Base-by-base conservation (phyloP, 2,888 invertebrate species). In the Catonia carolina region DNA sequence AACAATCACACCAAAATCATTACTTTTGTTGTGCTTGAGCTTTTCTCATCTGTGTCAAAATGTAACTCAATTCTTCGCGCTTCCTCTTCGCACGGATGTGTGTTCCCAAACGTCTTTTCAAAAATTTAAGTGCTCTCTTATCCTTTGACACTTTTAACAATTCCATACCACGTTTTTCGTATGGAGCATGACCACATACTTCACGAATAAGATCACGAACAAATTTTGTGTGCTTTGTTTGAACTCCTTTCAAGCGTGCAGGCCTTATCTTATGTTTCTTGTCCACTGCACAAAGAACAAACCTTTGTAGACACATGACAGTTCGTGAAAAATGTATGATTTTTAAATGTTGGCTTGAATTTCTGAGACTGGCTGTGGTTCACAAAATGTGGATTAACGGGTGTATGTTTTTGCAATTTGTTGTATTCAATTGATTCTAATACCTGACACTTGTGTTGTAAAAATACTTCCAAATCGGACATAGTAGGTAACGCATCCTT, bases 41-140 rank as follows among this genome's bases (percentile, higher is more conserved):
- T 80, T 98, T 99, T 76, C 98, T 89, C 89, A 95, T 92, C 78
- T 94, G 94, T 67, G 94, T 89, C 68, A 99, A 81, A 62, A 96
- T 91, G 74, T 87, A 88, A 77, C 92, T 89, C 70, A 99, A 82
- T 77, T 99, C 99, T 76, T 99, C 98, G 77, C 99, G 89, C 93
- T 99, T 99, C 90, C 92, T 96, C 84, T 99, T 99, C 68, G 94
- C 98, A 69, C 99, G 88, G 71, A 95, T 88, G 82, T 99, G 98
- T 68, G 95, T 93, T 69, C 98, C 97, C 72, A 98, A 78, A 74
- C 85, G 78, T 70, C 92, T 88, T 79, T 99, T 99, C 73, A 97
- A 78, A 83, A 98, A 99, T 76, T 98, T 97, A 59, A 98, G 80
- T 2, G 97, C 96, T 65, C 97, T 83, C 82, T 99, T 98, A 76